These are phyloP conservation scores for Willowsia nigromaculata DNA, from an alignment of 2,888 invertebrate genomes.

Conservation along the genomic window DNA sequence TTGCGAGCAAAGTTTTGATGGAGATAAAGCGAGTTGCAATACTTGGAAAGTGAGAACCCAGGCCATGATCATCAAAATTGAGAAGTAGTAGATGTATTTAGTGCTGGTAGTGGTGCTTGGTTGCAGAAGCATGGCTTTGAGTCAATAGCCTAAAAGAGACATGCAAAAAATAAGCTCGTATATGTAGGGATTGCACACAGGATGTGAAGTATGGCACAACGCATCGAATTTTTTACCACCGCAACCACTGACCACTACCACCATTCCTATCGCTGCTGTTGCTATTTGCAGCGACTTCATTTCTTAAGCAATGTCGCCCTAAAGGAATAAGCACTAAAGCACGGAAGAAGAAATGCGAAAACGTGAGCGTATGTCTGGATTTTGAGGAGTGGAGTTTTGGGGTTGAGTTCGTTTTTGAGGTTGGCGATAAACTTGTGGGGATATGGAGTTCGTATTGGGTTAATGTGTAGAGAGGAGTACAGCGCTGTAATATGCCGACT, in stretches of 20 bases:
- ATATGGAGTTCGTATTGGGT: conserved; percentile 9
- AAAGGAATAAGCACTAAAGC: not conserved
- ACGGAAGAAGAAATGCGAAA: not conserved
- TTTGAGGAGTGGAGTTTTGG: not conserved
- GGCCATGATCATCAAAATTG: conserved; percentile 12
- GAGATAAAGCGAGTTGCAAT: not conserved
- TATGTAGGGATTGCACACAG: not conserved
- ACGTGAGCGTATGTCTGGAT: not conserved
- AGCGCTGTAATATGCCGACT: not conserved
- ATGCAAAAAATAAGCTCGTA: not conserved
- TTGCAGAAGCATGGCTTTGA: not conserved
- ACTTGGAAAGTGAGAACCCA: not conserved
- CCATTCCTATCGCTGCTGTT: not conserved
- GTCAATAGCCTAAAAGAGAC: not conserved
- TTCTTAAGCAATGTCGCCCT: not conserved
- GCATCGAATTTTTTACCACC: not conserved
- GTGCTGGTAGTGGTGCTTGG: not conserved
- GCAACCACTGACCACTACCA: not conserved
- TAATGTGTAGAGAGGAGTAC: not conserved
- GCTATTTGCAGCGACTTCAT: not conserved
- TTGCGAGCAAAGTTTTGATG: not conserved
- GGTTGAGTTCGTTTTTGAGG: not conserved
- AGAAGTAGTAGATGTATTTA: not conserved
- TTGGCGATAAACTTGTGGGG: not conserved
- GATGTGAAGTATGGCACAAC: conserved; percentile 51